These are phyloP conservation scores for Dione vanillae DNA, from an alignment of 2,888 invertebrate genomes.

Conservation along the genomic window DNA sequence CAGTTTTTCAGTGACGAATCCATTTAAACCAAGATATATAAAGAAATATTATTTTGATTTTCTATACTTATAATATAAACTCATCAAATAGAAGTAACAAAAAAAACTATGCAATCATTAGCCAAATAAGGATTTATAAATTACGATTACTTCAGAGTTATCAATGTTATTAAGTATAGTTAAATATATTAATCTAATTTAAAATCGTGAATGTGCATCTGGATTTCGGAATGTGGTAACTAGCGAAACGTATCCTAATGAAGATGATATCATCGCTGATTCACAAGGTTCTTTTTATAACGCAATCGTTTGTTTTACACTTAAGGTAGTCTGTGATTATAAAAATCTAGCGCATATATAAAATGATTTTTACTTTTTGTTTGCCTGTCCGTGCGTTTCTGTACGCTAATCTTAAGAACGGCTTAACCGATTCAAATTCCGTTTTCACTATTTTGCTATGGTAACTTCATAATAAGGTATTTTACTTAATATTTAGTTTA, in stretches of 20 bases:
- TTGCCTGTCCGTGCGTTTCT: background rate
- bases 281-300: slow-evolving; percentile 56
- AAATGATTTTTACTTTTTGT: background rate
- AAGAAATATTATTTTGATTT: too few relatives aligned
- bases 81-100: too few relatives aligned
- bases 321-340: slow-evolving; percentile 40
- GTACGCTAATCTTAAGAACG: too few relatives aligned
- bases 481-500: too few relatives aligned
- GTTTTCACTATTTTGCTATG: too few relatives aligned
- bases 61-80: too few relatives aligned
- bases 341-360: slow-evolving; percentile 3
- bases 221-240: slow-evolving; percentile 5
- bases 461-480: too few relatives aligned
- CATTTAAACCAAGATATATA: too few relatives aligned
- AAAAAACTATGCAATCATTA: too few relatives aligned
- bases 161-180: background rate
- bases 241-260: slow-evolving; percentile 44
- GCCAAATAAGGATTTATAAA: too few relatives aligned
- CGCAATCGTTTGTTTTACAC: slow-evolving; percentile 47
- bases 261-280: slow-evolving; percentile 69
- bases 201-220: background rate
- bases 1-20: too few relatives aligned
- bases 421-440: too few relatives aligned
- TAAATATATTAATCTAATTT: background rate
- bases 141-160: background rate